Conservation (phyloP, 2,113 vertebrate species). For the Macrotis lagotis region DNA sequence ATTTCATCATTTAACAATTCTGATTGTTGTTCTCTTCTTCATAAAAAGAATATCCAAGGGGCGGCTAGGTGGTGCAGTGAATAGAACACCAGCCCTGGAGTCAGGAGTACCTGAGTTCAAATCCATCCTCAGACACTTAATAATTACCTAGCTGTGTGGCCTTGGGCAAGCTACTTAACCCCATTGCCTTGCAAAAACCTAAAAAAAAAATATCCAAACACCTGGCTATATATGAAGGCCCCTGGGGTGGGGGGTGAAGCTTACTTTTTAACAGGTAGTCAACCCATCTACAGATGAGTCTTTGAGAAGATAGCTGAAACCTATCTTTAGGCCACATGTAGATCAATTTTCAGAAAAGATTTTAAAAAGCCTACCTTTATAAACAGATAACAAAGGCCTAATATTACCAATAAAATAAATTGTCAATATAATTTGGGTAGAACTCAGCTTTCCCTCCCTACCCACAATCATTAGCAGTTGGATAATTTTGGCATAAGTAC, state of each 20-base stretch:
- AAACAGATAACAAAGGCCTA: neutral
- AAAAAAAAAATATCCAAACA: neutral
- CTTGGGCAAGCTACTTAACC: too few relatives aligned
- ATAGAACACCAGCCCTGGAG: too few relatives aligned
- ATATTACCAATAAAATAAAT: neutral
- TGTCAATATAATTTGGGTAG: neutral
- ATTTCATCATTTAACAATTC: too few relatives aligned
- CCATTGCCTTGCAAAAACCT: too few relatives aligned
- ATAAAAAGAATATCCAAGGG: neutral
- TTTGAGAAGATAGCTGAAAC: neutral
- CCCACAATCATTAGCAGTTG: neutral
- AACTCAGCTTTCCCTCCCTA: accelerated
- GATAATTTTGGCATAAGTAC: constrained; percentile 15
- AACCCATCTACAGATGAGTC: neutral
- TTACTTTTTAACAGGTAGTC: neutral
- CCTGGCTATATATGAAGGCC: neutral
- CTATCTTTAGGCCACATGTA: neutral
- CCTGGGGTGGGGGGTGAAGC: neutral
- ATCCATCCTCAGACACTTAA: too few relatives aligned
- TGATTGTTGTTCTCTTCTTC: neutral
- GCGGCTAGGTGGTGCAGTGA: too few relatives aligned
- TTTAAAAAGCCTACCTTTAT: neutral
- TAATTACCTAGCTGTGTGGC: too few relatives aligned
- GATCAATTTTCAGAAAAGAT: neutral
- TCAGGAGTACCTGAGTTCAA: too few relatives aligned